phyloP scores from a whole-genome alignment of 2,797 vertebrate genomes.

The Acrossocheilus fasciatus region DNA sequence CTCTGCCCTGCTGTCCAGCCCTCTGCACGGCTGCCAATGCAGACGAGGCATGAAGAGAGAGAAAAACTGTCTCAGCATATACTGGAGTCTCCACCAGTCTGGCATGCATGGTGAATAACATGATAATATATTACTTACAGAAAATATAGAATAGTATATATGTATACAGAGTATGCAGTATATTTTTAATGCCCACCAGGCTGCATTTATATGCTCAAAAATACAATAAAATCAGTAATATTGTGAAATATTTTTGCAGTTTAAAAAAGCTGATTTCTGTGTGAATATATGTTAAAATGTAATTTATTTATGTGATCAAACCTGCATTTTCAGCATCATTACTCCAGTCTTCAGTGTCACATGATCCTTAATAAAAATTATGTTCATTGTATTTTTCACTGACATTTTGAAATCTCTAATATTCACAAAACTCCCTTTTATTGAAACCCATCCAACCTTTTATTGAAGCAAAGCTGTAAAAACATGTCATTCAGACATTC shows the following conservation, averaged over 20 bases:
- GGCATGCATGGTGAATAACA: constrained; percentile 83
- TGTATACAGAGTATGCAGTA: too few relatives aligned
- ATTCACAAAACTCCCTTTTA: too few relatives aligned
- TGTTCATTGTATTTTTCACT: too few relatives aligned
- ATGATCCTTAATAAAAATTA: too few relatives aligned
- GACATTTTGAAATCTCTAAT: too few relatives aligned
- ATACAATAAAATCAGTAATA: background rate
- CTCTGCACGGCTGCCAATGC: constrained; percentile 90
- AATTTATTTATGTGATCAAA: background rate
- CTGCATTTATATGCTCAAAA: background rate
- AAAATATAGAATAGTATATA: too few relatives aligned
- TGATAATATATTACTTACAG: background rate
- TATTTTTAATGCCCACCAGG: too few relatives aligned
- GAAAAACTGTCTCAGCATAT: constrained; percentile 93
- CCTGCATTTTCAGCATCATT: background rate
- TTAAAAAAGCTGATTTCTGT: background rate
- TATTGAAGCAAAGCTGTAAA: background rate
- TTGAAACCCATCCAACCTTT: too few relatives aligned
- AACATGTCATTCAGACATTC: too few relatives aligned
- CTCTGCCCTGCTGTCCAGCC: constrained; percentile 87
- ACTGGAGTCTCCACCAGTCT: constrained; percentile 94
- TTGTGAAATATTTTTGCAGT: background rate
- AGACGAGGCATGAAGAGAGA: constrained; percentile 94
- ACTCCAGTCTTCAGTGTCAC: background rate
- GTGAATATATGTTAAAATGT: background rate